Conservation (phyloP, 2,797 vertebrate species). For the Tenualosa thibaudeaui region DNA sequence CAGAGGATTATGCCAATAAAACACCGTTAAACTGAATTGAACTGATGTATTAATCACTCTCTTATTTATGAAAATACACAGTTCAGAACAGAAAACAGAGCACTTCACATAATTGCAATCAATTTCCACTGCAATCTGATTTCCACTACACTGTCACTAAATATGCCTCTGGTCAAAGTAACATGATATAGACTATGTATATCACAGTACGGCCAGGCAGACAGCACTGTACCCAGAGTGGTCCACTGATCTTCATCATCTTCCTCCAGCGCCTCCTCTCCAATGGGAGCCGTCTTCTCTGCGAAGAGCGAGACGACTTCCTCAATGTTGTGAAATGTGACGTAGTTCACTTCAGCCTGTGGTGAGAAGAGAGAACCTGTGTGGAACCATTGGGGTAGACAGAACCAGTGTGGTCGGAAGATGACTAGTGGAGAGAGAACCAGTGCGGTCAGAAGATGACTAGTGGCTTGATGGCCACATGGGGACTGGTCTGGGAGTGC, state of each 20-base stretch:
- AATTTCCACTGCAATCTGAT: no score
- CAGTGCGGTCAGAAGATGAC: background rate
- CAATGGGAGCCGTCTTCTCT: slow-evolving; percentile 54
- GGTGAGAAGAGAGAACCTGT: background rate
- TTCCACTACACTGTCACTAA: background rate
- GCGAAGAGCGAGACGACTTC: slow-evolving; percentile 79
- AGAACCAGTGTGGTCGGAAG: background rate
- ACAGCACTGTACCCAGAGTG: slow-evolving; percentile 55
- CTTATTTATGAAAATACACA: background rate
- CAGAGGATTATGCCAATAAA: no score
- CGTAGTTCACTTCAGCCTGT: slow-evolving; percentile 79
- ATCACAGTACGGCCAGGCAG: background rate
- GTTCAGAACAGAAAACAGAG: no score
- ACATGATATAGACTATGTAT: background rate
- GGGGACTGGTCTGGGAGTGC: background rate
- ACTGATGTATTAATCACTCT: no score
- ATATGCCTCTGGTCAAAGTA: background rate
- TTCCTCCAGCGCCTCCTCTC: slow-evolving; percentile 51
- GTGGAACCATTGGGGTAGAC: no score
- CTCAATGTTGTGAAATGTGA: slow-evolving; percentile 76
- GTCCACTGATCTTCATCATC: slow-evolving; percentile 47
- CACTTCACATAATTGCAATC: no score
- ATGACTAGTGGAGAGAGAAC: background rate
- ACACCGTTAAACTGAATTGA: no score
- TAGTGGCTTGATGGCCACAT: background rate